Conservation (phyloP, 2,888 invertebrate species). For the Tachina lurida region DNA sequence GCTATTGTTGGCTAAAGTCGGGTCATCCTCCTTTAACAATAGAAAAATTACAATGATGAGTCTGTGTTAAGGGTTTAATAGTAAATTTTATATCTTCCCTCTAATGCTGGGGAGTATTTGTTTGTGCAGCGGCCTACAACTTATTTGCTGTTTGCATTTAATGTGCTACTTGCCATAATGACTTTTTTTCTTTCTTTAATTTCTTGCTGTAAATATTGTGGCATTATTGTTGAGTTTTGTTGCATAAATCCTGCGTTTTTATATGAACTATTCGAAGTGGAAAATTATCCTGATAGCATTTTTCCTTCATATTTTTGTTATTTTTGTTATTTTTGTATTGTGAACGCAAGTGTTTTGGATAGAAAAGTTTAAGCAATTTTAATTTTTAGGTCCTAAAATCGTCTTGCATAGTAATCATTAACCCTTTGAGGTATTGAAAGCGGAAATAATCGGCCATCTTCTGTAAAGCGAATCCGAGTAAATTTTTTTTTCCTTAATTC, state of each 20-base stretch:
- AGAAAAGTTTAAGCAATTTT: not conserved
- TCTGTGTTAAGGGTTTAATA: conserved; percentile 41
- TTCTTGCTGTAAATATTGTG: conserved; percentile 9
- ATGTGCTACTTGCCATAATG: conserved; percentile 27
- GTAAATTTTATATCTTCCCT: conserved; percentile 1
- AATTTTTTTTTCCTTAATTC: no score
- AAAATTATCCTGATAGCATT: conserved; percentile 72
- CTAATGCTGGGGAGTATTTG: not conserved
- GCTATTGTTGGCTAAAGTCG: conserved; percentile 41
- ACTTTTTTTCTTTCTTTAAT: conserved; percentile 35
- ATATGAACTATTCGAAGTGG: conserved; percentile 70
- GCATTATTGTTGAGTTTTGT: conserved; percentile 67
- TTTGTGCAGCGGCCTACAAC: not conserved
- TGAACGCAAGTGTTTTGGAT: conserved; percentile 32
- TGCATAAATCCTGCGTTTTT: conserved; percentile 67
- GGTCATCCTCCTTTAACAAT: conserved; percentile 58
- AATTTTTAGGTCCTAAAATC: no score
- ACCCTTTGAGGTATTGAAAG: no score
- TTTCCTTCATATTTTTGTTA: conserved; percentile 11
- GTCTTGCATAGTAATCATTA: no score
- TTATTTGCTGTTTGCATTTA: conserved; percentile 15
- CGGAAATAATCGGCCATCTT: no score
- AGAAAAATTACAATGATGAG: conserved; percentile 17
- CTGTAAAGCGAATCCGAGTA: no score
- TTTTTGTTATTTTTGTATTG: conserved; percentile 11